Conservation (phyloP, 2,888 invertebrate genomes). For the Didymodactylos carnosus region DNA sequence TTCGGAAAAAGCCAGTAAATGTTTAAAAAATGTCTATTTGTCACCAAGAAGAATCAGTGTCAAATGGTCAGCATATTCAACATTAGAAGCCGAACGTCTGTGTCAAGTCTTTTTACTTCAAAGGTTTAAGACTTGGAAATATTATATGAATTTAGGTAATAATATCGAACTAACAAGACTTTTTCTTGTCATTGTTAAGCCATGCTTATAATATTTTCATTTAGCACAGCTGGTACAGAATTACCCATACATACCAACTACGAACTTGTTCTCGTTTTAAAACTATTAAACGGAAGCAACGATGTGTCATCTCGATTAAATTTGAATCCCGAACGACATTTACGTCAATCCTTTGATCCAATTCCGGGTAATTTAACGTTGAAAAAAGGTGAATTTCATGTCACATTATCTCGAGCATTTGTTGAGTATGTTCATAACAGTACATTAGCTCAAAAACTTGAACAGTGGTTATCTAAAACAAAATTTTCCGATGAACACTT, state of each 20-base stretch:
- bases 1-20: background rate
- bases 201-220: no score
- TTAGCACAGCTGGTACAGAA: no score
- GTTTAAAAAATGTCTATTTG: background rate
- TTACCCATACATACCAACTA: slow-evolving; percentile 29
- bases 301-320: background rate
- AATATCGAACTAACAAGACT: no score
- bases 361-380: background rate
- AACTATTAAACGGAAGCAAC: slow-evolving; percentile 30
- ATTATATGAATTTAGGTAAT: slow-evolving; percentile 30
- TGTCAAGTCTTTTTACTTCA: background rate
- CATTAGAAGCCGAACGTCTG: background rate
- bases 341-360: background rate
- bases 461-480: background rate
- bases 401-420: background rate
- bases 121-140: slow-evolving; percentile 23
- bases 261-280: slow-evolving; percentile 29
- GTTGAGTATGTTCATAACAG: background rate
- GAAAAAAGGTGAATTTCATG: background rate
- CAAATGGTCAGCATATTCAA: background rate
- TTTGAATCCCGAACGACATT: background rate
- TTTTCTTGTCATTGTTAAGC: no score
- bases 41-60: background rate
- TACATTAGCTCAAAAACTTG: background rate
- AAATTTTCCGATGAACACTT: background rate